Evolutionary conservation across 2,113 vertebrate genomes (phyloP), one percentile per base, ranked within the genome.

Genomic region (Eleginops maclovinus): DNA sequence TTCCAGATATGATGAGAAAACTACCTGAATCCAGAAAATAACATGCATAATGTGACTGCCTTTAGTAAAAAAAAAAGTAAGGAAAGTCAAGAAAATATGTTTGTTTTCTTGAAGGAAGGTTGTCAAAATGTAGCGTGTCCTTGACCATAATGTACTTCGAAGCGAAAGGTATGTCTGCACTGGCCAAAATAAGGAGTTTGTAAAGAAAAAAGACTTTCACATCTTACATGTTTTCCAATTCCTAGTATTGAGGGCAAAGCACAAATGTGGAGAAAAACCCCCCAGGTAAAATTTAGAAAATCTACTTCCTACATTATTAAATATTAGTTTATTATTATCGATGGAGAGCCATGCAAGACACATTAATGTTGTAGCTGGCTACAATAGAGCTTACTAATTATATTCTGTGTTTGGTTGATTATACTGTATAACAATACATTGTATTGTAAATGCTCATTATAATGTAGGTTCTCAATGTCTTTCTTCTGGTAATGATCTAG

Each of bases 51-150:
- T 7, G 9, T 46, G 61, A 56, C 46, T 64, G 54, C 44, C n/a
- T 74, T 80, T 59, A n/a, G 51, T 76, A 21, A 41, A 43, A 75
- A 21, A 41, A 43, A 75, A 8, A 16, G 55, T 31, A 66, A 85
- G 72, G 17, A 56, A 36, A 36, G 8, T 36, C 31, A 58, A 72
- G 21, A 16, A 41, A 41, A n/a, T 16, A 6, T 65, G 40, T 74
- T 75, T 70, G 13, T 43, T 74, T 80, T 68, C 6, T 62, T 82
- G 21, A 71, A 58, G 21, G 51, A 75, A 31, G 44, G 4, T 51
- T 72, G 40, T 78, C 7, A 60, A 31, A 21, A 59, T 28, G 43
- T 53, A 68, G 46, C 40, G 26, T 63, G 26, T 63, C 75, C 69
- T 72, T 87, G 61, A 61, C 58, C 31, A 21, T 2, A 14, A 21